Conservation (phyloP, 2,797 vertebrate species). For the Sorex maritimensis region DNA sequence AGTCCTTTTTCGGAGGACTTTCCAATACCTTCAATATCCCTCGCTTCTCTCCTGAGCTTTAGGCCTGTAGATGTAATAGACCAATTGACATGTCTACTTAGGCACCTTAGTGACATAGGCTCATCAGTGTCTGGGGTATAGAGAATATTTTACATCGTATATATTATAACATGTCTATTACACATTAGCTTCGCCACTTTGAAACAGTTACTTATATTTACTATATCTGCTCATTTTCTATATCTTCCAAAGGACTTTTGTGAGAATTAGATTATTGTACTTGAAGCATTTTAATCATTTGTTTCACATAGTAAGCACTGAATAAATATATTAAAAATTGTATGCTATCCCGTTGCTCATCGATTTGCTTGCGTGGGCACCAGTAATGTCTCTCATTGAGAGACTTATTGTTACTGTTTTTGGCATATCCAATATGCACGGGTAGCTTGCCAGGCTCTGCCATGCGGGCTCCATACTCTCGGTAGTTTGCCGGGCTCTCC, state of each 20-base stretch:
- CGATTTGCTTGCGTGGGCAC: too few relatives aligned
- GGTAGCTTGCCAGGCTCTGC: too few relatives aligned
- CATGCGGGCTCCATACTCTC: too few relatives aligned
- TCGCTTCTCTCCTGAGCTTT: neutral
- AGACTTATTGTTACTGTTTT: too few relatives aligned
- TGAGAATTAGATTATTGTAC: conserved; percentile 28
- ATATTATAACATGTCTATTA: conserved; percentile 48
- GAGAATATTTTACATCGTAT: conserved; percentile 43
- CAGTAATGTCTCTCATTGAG: too few relatives aligned
- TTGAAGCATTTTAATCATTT: conserved; percentile 58
- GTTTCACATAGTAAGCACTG: conserved; percentile 32
- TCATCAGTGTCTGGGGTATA: conserved; percentile 34
- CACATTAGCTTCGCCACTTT: conserved; percentile 28
- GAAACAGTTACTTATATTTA: conserved; percentile 1
- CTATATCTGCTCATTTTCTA: conserved; percentile 19
- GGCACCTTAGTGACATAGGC: neutral
- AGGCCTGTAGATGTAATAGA: neutral
- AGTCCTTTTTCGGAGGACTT: neutral
- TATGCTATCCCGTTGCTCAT: neutral
- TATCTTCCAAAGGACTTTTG: conserved; percentile 46
- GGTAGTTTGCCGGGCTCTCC: too few relatives aligned
- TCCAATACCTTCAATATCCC: conserved; percentile 45
- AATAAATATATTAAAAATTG: neutral
- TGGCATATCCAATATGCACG: too few relatives aligned
- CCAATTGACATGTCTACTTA: conserved; percentile 2